Percentiles rank a stretch among this genome's conserved stretches.
Evolutionary conservation across 2,113 vertebrate species (phyloP).

Genomic region (Ardeotis arabs): DNA sequence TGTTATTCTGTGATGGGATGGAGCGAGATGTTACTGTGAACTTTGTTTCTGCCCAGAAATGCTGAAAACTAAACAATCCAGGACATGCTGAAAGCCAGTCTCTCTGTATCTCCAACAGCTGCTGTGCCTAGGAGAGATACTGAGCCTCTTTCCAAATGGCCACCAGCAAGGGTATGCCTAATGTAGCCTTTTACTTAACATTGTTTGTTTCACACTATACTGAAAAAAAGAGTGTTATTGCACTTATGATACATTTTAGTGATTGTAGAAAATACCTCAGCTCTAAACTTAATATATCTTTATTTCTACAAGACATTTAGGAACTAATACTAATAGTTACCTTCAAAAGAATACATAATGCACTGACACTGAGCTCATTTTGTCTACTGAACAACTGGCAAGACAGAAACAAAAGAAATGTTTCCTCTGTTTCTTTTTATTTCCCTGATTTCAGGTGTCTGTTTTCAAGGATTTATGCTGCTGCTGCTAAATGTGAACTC

Average conservation of each 20-base stretch:
- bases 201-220: neutral
- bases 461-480: neutral
- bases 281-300: neutral
- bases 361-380: neutral
- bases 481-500: neutral
- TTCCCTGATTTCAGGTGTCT: slow-evolving; percentile 18
- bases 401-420: neutral
- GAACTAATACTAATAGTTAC: neutral
- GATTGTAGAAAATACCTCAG: neutral
- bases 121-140: neutral
- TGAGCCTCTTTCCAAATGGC: neutral
- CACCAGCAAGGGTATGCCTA: neutral
- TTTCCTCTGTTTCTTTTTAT: neutral
- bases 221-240: neutral
- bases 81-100: neutral
- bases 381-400: neutral
- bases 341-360: neutral
- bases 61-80: neutral
- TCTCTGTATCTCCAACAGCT: neutral
- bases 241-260: neutral
- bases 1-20: neutral
- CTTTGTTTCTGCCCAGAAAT: neutral
- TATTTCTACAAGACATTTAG: neutral
- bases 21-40: neutral
- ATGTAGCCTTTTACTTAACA: neutral